Conservation (phyloP, 2,797 vertebrate species). For the Buphagus erythrorhynchus region DNA sequence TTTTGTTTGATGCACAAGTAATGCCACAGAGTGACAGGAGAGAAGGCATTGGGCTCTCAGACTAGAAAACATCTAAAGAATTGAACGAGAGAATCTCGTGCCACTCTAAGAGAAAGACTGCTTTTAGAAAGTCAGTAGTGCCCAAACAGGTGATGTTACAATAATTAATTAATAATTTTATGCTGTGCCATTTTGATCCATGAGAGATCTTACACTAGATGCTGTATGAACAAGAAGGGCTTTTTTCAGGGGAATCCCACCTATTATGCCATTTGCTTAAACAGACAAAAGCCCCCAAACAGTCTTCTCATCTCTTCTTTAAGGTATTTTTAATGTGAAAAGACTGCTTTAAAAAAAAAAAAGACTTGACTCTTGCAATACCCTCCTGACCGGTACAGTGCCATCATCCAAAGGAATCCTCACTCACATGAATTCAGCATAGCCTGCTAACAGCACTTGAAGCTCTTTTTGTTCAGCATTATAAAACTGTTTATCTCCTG, state of each 20-base stretch:
- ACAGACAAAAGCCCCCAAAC: accelerated
- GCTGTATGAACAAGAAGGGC: not conserved
- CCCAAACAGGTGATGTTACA: not conserved
- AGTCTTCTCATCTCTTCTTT: not conserved
- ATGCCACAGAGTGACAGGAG: not conserved
- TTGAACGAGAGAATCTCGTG: not conserved
- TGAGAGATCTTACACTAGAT: not conserved
- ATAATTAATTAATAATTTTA: not conserved
- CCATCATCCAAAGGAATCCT: not conserved
- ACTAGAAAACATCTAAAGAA: not conserved
- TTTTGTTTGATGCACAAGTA: not conserved
- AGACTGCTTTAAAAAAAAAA: not conserved
- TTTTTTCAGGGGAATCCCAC: not conserved
- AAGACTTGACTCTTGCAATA: not conserved
- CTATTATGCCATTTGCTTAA: not conserved
- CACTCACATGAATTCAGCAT: not conserved
- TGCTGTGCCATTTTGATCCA: not conserved
- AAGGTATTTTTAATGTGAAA: not conserved
- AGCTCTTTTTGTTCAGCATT: not conserved
- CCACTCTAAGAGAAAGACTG: not conserved
- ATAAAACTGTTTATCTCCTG: not conserved
- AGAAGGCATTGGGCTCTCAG: not conserved
- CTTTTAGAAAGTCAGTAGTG: not conserved
- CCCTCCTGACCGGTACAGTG: not conserved
- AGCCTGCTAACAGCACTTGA: not conserved